Evolutionary conservation across 2,797 vertebrate genomes (phyloP), one percentile per base, ranked within the genome.

Genomic region (Paratrypauchen microcephalus): DNA sequence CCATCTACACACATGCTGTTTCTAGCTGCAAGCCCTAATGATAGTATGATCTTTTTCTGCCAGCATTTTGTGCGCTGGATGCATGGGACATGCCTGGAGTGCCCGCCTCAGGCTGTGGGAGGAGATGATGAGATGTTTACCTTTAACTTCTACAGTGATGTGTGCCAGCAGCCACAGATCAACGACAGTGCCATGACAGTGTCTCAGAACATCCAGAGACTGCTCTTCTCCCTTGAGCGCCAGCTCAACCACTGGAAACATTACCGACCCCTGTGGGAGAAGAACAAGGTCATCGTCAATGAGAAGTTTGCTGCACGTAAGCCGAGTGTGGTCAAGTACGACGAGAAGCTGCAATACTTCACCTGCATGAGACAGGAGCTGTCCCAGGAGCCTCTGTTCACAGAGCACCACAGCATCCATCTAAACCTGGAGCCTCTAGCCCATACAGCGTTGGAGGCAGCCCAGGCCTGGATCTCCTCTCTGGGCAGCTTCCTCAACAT

Each of bases 51-150:
- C 5, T 69, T 59, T 65, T 59, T 73, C 13, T 75, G 82, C 50
- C 69, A 99, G 98, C 75, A 86, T 59, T 98, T 99, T 68, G 59
- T 95, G 3, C 97, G 97, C 1, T 99, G 98, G 98, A 97, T 97
- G 96, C 89, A 88, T 0, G 95, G 96, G 39, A 96, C 94, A 0
- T 99, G 97, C 73, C 92, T 95, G 1, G 94, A 96, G 23, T 98
- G 97, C 77, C 94, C 95, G 13, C 92, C 96, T 2, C 96, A 97
- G 80, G 89, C 5, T 0, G 71, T 91, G 2, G 81, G 78, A 0
- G 83, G 76, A 18, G 92, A 93, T 1, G 94, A 95, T 1, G 94
- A 97, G 71, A 41, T 90, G 0, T 60, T 94, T 47, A 73, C 81
- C 2, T 87, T 97, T 50, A 97, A 70, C 78, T 99, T 98, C 86